Percentiles rank a stretch among this genome's conserved stretches.
These are phyloP conservation scores for Dorcus hopei DNA, from an alignment of 2,888 invertebrate species.

Conservation along the genomic window DNA sequence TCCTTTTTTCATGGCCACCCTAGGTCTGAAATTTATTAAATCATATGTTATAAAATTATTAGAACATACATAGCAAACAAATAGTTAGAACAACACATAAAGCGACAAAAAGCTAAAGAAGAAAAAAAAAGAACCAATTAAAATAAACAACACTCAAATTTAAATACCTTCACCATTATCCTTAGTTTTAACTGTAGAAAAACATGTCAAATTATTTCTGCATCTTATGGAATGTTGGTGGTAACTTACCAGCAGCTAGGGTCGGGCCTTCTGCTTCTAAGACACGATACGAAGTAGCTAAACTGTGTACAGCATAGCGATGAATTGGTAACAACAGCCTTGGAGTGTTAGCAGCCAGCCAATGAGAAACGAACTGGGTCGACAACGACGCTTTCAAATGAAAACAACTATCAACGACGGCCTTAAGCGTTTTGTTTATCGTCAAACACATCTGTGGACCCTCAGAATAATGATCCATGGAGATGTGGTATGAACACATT, in stretches of 20 bases:
- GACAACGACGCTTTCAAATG: conserved; percentile 74
- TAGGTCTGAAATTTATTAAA: no score
- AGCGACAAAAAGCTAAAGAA: not conserved
- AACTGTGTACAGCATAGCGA: conserved; percentile 58
- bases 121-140: not conserved
- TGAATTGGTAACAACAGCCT: conserved; percentile 74
- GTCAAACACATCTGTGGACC: conserved; percentile 55
- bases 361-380: conserved; percentile 73
- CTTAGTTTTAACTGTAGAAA: not conserved
- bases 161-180: not conserved
- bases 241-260: conserved; percentile 39
- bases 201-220: not conserved
- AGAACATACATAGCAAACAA: no score
- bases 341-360: conserved; percentile 77
- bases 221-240: not conserved
- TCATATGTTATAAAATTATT: no score
- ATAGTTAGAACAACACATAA: not conserved
- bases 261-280: conserved; percentile 42
- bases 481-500: conserved; percentile 71
- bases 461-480: conserved; percentile 76
- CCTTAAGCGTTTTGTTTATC: conserved; percentile 68
- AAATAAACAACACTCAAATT: not conserved
- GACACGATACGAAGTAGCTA: conserved; percentile 58
- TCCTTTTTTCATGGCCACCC: no score
- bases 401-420: conserved; percentile 77